Evolutionary conservation across 2,113 vertebrate genomes (phyloP).

Genomic region (Xiphias gladius): DNA sequence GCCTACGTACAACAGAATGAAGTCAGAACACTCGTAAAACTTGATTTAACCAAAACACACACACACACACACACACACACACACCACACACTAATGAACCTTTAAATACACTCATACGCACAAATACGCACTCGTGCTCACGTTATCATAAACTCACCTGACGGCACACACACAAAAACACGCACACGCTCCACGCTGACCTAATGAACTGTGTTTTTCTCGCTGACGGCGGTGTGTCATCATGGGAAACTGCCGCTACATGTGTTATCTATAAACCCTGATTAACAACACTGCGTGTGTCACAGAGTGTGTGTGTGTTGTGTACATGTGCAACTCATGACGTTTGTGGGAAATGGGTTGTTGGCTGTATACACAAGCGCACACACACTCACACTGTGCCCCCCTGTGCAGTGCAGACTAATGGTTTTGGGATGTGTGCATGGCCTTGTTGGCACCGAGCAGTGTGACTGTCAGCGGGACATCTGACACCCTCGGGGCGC

Average conservation of each 20-base stretch:
- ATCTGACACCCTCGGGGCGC: conserved; percentile 16
- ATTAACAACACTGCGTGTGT: conserved; percentile 59
- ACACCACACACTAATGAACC: background rate
- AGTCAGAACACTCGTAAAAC: conserved; percentile 50
- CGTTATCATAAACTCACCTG: background rate
- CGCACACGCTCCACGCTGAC: conserved; percentile 24
- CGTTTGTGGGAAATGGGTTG: conserved; percentile 51
- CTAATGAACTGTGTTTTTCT: conserved; percentile 53
- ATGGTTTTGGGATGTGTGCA: conserved; percentile 55
- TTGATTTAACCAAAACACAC: conserved; percentile 26
- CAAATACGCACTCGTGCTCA: background rate
- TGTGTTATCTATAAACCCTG: conserved; percentile 65
- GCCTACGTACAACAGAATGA: conserved; percentile 3
- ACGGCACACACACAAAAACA: conserved; percentile 16
- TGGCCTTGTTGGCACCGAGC: conserved; percentile 39
- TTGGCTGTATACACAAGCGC: conserved; percentile 14
- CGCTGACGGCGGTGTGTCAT: conserved; percentile 51
- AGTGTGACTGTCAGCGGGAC: conserved; percentile 42
- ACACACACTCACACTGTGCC: conserved; percentile 12
- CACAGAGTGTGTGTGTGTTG: background rate
- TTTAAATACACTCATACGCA: background rate
- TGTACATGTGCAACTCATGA: conserved; percentile 28
- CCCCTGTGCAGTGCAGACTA: conserved; percentile 28
- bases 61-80: too few species aligned
- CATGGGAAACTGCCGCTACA: conserved; percentile 58